Conservation (phyloP, 2,797 vertebrate species). For the Scolopax bukidnonensis region DNA sequence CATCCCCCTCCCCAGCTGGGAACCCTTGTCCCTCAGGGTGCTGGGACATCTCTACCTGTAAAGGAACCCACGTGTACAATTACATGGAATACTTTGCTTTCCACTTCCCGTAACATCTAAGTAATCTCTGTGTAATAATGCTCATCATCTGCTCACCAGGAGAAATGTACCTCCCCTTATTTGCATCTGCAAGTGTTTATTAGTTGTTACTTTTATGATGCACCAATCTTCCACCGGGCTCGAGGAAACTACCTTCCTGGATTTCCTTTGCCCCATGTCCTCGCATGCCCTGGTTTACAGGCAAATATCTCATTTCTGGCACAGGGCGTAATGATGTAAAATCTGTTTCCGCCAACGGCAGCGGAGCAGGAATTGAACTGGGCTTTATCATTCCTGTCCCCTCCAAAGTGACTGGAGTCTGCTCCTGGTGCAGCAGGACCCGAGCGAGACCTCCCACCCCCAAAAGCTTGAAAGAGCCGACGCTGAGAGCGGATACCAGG, state of each 20-base stretch:
- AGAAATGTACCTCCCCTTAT: neutral
- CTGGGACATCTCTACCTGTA: rapidly evolving
- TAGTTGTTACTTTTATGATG: neutral
- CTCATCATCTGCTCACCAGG: neutral
- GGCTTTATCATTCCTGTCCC: neutral
- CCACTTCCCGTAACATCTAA: neutral
- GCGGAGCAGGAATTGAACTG: rapidly evolving
- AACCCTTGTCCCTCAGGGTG: neutral
- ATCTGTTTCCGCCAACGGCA: neutral
- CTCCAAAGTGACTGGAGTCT: rapidly evolving
- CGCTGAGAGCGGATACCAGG: rapidly evolving
- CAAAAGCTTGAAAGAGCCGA: rapidly evolving
- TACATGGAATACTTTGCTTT: neutral
- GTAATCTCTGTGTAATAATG: neutral
- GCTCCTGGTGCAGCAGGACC: neutral
- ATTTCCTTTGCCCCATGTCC: neutral
- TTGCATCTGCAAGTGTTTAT: neutral
- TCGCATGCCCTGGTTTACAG: rapidly evolving
- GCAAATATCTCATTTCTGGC: rapidly evolving
- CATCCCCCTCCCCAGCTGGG: neutral
- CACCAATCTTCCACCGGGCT: neutral
- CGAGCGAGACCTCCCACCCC: neutral
- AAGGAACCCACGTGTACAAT: rapidly evolving
- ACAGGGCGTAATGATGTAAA: rapidly evolving
- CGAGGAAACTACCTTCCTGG: neutral